Conservation (phyloP, 1,140 invertebrate species). For the Oncopeltus fasciatus region DNA sequence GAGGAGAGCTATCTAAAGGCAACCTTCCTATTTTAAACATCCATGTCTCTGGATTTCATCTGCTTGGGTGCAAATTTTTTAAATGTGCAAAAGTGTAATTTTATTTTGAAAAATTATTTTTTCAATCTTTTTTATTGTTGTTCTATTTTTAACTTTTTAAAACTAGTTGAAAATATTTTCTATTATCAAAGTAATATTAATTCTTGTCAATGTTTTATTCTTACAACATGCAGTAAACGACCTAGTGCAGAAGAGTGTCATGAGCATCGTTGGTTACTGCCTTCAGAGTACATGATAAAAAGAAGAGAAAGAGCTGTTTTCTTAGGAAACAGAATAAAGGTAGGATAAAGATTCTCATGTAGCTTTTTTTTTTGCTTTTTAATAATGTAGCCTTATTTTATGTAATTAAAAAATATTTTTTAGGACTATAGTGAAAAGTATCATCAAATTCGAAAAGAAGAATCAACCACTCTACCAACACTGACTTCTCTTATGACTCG, state of each 20-base stretch:
- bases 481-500: slow-evolving; percentile 32
- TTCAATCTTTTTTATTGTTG: no score
- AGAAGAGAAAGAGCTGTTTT: slow-evolving; percentile 80
- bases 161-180: no score
- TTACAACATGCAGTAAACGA: slow-evolving; percentile 78
- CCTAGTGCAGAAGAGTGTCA: slow-evolving; percentile 84
- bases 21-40: no score
- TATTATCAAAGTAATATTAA: no score
- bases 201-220: no score
- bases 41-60: no score
- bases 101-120: no score
- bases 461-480: slow-evolving; percentile 41
- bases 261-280: slow-evolving; percentile 86
- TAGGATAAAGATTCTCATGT: slow-evolving; percentile 26
- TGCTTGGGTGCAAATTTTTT: no score
- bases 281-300: slow-evolving; percentile 83
- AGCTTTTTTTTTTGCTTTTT: neutral
- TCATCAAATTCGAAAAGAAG: slow-evolving; percentile 43
- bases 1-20: no score
- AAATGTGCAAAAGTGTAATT: no score
- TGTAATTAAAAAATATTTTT: slow-evolving; percentile 11
- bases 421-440: slow-evolving; percentile 63
- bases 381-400: neutral
- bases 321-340: slow-evolving; percentile 63
- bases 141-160: no score